Evolutionary conservation across 2,797 vertebrate genomes (phyloP).

Genomic region (Gorsachius magnificus): DNA sequence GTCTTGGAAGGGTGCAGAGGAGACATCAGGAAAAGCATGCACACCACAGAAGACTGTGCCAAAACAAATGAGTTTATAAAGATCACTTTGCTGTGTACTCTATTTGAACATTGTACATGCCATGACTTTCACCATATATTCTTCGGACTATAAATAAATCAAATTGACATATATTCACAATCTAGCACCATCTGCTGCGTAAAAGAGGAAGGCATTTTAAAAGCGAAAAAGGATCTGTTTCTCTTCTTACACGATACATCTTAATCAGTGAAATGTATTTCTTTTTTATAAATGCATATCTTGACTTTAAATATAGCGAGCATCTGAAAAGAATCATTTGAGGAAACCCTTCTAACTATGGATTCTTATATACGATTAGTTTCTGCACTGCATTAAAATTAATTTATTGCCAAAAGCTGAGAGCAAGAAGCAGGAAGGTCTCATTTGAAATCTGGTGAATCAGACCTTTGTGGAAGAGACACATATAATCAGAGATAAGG

Average conservation of each 20-base stretch:
- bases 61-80: constrained; percentile 41
- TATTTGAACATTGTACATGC: constrained; percentile 38
- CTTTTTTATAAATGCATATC: neutral
- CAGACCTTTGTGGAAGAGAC: neutral
- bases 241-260: neutral
- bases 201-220: constrained; percentile 29
- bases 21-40: constrained; percentile 3
- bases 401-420: neutral
- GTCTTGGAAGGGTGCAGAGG: neutral
- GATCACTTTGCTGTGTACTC: constrained; percentile 23
- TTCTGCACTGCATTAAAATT: neutral
- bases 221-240: neutral
- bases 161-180: constrained; percentile 65
- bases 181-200: constrained; percentile 64
- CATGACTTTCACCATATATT: constrained; percentile 28
- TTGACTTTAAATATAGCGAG: neutral
- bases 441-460: neutral
- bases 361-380: neutral
- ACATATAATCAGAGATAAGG: neutral
- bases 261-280: neutral
- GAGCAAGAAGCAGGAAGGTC: neutral
- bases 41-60: constrained; percentile 33
- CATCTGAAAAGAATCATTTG: neutral
- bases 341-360: neutral
- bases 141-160: constrained; percentile 53